Conservation (phyloP, 92 coral and sea anemone genomes). For the Isaurus tuberculatus region DNA sequence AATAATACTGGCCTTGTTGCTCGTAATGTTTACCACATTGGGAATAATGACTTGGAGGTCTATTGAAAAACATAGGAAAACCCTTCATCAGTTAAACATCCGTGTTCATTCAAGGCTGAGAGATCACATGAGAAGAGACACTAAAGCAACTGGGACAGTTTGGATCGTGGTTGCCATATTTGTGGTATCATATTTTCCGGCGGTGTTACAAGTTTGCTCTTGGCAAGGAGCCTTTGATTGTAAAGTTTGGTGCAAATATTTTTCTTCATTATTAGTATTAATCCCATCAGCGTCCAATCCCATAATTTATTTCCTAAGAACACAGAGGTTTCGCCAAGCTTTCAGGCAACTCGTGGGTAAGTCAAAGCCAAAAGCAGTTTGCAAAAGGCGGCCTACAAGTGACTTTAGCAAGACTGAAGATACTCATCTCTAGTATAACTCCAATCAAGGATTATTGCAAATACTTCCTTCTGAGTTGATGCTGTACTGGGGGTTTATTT, state of each 20-base stretch:
- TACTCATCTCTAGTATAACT: too few species aligned
- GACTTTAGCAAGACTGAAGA: background rate
- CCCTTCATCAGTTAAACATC: background rate
- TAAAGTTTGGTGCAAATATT: slow-evolving; percentile 48
- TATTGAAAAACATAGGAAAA: background rate
- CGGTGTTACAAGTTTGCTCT: background rate
- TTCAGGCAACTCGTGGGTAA: slow-evolving; percentile 1
- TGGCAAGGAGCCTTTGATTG: background rate
- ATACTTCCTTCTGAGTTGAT: too few species aligned
- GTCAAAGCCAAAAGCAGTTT: background rate
- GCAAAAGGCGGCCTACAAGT: background rate
- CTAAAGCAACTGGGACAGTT: slow-evolving; percentile 14
- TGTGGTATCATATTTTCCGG: background rate
- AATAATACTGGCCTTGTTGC: slow-evolving; percentile 1
- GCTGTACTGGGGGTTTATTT: too few species aligned
- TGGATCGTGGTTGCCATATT: slow-evolving; percentile 35
- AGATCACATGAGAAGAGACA: background rate
- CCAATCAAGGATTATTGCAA: too few species aligned
- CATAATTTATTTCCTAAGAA: slow-evolving; percentile 44
- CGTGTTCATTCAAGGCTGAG: slow-evolving; percentile 1
- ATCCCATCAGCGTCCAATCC: slow-evolving; percentile 47
- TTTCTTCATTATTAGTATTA: slow-evolving; percentile 2
- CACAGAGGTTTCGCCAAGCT: slow-evolving; percentile 55
- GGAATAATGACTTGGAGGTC: background rate
- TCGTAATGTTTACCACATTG: background rate